Evolutionary conservation across 2,797 vertebrate genomes (phyloP).

Genomic region (Ciconia nigra): DNA sequence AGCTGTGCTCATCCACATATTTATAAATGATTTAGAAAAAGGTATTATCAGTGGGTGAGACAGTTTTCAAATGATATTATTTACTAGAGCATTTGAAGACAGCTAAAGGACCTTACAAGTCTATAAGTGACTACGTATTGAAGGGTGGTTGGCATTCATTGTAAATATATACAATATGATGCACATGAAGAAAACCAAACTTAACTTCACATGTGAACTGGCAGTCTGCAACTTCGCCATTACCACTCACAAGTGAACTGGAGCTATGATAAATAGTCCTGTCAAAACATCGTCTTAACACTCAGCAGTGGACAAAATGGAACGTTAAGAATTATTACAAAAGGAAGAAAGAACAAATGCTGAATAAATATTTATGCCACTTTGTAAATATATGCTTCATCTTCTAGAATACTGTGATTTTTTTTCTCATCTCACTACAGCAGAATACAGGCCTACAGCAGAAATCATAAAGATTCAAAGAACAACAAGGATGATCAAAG

Average conservation of each 20-base stretch:
- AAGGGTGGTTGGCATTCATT: not conserved
- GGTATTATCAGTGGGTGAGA: not conserved
- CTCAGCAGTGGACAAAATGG: not conserved
- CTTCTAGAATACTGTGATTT: not conserved
- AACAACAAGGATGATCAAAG: not conserved
- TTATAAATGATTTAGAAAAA: not conserved
- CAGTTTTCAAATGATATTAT: not conserved
- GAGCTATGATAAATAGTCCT: not conserved
- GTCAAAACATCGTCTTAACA: not conserved
- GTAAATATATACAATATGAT: not conserved
- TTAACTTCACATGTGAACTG: not conserved
- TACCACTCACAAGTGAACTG: not conserved
- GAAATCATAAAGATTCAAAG: not conserved
- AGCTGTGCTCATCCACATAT: not conserved
- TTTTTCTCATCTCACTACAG: not conserved
- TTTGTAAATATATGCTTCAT: not conserved
- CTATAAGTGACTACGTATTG: not conserved
- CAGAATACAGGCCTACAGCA: not conserved
- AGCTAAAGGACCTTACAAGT: not conserved
- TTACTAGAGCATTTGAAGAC: not conserved
- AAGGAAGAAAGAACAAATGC: not conserved
- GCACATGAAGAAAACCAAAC: not conserved
- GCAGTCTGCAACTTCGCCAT: not conserved
- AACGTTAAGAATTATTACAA: not conserved
- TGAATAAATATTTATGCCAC: not conserved